Evolutionary conservation across 1,140 invertebrate species (phyloP), one percentile per base, ranked within the genome.

Genomic region (Frieseomelitta varia): DNA sequence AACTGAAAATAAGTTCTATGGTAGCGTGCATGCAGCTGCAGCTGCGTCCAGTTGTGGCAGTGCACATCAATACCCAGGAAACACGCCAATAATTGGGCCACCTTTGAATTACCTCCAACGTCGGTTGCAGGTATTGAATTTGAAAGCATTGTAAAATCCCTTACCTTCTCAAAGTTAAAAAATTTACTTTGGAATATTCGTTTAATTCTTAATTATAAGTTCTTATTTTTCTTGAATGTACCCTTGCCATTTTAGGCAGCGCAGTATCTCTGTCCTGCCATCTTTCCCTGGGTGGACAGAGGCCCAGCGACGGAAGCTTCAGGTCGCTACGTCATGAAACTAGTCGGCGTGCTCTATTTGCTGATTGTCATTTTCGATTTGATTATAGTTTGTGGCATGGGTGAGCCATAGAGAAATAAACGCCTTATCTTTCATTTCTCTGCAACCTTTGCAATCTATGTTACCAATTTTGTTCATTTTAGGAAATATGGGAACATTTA

Each of bases 1-100:
- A 79, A 97, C 96, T 19, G 97, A 98, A 92, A 97, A 98, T 89
- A 97, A 98, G 93, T 98, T 98, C 94, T 98, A 98, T 92, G 97
- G 98, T 90, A 95, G 94, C 73, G 93, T 95, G 24, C 94, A 94
- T 68, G 93, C 94, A 3, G 94, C 93, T 21, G 92, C 94, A 14
- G 92, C 92, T 27, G 93, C 91, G 10, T 94, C 93, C 11, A 92
- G 90, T 77, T 94, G 93, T 55, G 93, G 93, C 24, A 94, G 93
- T 76, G 74, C 93, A 74, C 94, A 95, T 88, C 94, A 95, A 27
- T 95, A 95, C 81, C 93, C 93, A 34, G 93, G 92, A 72, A 94
- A 90, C 63, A 94, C 94, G 30, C 94, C 94, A 53, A 94, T 94
- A 72, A 94, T 95, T 80, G 94, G 94, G 24, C 94, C 94, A 24